Percentiles rank a stretch among this genome's conserved stretches.
phyloP scores from a whole-genome alignment of 92 coral and sea anemone species.

The Palythoa heliodiscus region DNA sequence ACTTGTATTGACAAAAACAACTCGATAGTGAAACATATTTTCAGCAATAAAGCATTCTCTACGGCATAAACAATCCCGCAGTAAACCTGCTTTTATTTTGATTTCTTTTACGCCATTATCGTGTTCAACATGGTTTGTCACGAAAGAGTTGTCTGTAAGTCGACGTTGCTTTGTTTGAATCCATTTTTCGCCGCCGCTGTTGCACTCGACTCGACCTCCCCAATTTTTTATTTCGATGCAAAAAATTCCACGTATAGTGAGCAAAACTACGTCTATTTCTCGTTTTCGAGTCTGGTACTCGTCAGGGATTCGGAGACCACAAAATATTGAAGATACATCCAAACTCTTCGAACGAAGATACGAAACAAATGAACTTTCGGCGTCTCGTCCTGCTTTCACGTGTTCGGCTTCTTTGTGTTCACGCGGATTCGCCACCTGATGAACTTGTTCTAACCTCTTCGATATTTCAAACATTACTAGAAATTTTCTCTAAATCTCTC shows the following conservation, averaged over 20 bases:
- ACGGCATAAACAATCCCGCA: conserved; percentile 83
- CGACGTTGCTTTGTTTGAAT: conserved; percentile 77
- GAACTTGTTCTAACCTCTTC: conserved; percentile 89
- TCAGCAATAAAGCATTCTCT: conserved; percentile 69
- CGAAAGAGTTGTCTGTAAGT: conserved; percentile 53
- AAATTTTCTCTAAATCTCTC: background rate
- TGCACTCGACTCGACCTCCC: conserved; percentile 79
- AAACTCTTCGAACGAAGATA: conserved; percentile 67
- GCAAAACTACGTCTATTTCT: conserved; percentile 90
- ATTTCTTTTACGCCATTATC: conserved; percentile 73
- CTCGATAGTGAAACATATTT: conserved; percentile 67
- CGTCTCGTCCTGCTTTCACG: conserved; percentile 90
- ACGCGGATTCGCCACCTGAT: conserved; percentile 86
- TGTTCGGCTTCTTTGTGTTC: conserved; percentile 88
- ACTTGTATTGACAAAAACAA: conserved; percentile 86
- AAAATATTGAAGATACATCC: conserved; percentile 79
- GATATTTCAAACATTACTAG: conserved; percentile 79
- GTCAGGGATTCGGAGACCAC: conserved; percentile 92
- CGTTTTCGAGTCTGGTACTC: conserved; percentile 88
- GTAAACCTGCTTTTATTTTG: conserved; percentile 70
- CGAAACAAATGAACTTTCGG: conserved; percentile 81
- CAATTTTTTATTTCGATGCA: conserved; percentile 90
- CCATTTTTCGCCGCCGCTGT: conserved; percentile 80
- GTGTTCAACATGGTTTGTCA: conserved; percentile 84
- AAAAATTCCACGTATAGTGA: conserved; percentile 74